Evolutionary conservation across 2,888 invertebrate genomes (phyloP).

Genomic region (Tenthredo distinguenda): DNA sequence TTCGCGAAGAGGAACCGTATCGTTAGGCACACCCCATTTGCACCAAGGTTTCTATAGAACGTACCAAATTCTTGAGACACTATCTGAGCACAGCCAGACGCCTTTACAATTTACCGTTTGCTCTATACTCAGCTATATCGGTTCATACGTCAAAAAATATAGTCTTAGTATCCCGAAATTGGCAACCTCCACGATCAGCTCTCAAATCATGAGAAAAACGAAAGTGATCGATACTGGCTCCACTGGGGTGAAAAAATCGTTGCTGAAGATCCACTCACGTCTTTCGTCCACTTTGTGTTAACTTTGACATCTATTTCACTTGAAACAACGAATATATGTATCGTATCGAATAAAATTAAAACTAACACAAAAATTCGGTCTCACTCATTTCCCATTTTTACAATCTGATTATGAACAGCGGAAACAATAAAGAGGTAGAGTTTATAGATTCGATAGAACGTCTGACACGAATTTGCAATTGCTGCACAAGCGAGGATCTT

Average conservation of each 20-base stretch:
- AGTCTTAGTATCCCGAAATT: neutral
- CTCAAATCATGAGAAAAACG: neutral
- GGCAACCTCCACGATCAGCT: neutral
- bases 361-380: neutral
- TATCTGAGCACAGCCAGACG: conserved; percentile 38
- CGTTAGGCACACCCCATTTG: conserved; percentile 44
- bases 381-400: neutral
- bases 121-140: neutral
- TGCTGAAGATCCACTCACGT: neutral
- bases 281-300: neutral
- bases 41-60: conserved; percentile 22
- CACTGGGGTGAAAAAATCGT: neutral
- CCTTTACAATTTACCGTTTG: conserved; percentile 33
- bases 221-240: neutral
- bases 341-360: neutral
- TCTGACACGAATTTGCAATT: neutral
- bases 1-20: conserved; percentile 36
- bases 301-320: neutral
- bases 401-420: neutral
- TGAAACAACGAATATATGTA: neutral
- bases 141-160: neutral
- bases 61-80: conserved; percentile 26
- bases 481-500: neutral
- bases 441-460: neutral
- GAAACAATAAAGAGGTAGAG: neutral